Base-by-base conservation (phyloP, 1,140 invertebrate genomes). In the Pararge aegeria region DNA sequence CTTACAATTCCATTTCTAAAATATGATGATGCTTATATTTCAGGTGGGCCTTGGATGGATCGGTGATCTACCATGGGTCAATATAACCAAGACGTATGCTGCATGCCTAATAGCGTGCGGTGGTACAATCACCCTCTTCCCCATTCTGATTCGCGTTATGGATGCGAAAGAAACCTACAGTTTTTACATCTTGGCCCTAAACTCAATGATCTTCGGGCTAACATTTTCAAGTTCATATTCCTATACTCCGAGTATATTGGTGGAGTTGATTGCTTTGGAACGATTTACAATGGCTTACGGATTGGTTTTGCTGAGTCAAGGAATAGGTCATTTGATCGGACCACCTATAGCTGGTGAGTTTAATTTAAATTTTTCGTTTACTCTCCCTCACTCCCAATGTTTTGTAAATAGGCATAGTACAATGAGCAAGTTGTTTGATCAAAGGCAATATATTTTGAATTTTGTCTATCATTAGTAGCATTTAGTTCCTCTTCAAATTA, bases 231-330 rank as follows among this genome's bases (percentile, higher is more conserved):
- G 96, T 60, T 96, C 93, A 48, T 97, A 96, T 78, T 96, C 96
- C 0, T 95, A 97, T 55, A 97, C 96, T 0, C 96, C 96, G 0
- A 95, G 96, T 66, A 97, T 98, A 73, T 84, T 97, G 38, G 96
- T 96, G 2, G 93, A 96, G 72, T 70, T 96, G 40, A 94, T 96
- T 19, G 94, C 95, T 0, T 68, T 93, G 73, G 92, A 93, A 60
- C 79, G 91, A 63, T 97, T 99, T 80, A 97, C 97, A 0, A 96
- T 94, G 79, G 96, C 96, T 12, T 98, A 98, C 83, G 97, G 97
- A 34, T 87, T 98, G 38, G 93, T 96, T 37, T 89, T 98, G 9
- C 87, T 98, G 10, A 95, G 97, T 70, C 97, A 98, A 90, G 97
- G 97, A 9, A 78, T 94, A 65, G 93, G 93, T 55, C 93, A 93